These are phyloP conservation scores for Monopterus albus DNA, from an alignment of 2,113 vertebrate genomes.

Conservation along the genomic window DNA sequence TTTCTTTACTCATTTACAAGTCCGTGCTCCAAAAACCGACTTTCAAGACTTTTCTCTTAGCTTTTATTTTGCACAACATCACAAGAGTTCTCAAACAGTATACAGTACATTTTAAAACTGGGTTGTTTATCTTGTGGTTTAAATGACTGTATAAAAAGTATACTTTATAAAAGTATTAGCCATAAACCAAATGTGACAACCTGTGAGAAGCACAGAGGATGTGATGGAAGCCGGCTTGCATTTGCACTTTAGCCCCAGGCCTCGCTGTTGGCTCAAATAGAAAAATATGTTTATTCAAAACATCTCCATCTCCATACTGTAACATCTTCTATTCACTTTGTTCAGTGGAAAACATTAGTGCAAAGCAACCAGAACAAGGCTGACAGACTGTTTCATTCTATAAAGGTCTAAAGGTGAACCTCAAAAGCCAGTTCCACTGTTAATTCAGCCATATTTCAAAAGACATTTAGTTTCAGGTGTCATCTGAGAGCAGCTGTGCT, in stretches of 20 bases:
- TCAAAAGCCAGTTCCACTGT: not conserved
- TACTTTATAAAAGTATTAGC: not conserved
- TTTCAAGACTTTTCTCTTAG: slow-evolving; percentile 24
- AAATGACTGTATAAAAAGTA: slow-evolving; percentile 5
- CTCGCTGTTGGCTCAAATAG: slow-evolving; percentile 31
- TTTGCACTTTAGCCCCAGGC: slow-evolving; percentile 23
- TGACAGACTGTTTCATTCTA: not conserved
- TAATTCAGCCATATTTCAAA: not conserved
- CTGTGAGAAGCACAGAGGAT: not conserved
- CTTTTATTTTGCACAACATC: slow-evolving; percentile 27
- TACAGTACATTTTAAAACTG: not conserved
- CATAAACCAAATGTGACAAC: slow-evolving; percentile 10
- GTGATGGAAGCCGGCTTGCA: not conserved
- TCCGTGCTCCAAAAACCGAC: not conserved
- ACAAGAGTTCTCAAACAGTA: not conserved
- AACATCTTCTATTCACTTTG: slow-evolving; percentile 19
- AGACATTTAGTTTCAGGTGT: not conserved
- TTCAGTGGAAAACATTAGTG: not conserved
- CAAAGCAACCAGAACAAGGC: slow-evolving; percentile 5
- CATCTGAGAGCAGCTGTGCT: not conserved
- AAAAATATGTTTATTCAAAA: slow-evolving; percentile 22
- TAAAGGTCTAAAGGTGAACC: not conserved
- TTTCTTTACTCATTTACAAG: slow-evolving; percentile 37
- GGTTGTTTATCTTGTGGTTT: not conserved
- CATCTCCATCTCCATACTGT: not conserved